Evolutionary conservation across 2,888 invertebrate genomes (phyloP), one percentile per base, ranked within the genome.

Genomic region (Agrenia bidenticulata): DNA sequence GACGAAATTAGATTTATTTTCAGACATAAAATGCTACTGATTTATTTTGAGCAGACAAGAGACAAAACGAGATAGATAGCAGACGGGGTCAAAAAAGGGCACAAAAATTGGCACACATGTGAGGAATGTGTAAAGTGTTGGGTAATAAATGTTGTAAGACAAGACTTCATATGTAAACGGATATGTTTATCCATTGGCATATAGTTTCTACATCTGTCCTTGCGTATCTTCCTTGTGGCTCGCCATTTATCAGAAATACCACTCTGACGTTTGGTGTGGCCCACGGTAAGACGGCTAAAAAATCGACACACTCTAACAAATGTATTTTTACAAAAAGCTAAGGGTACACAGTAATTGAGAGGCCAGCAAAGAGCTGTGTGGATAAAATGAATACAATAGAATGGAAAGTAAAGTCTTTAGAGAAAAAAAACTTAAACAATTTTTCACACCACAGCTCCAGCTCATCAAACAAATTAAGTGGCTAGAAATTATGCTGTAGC

Each of bases 91-190:
- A 69, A 56, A 56, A 59, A 63, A 57, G 65, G 65, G 57, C 63
- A 65, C 58, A 64, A 55, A 71, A 73, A 71, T 73, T 71, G 73
- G 73, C 70, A 73, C 69, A 67, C 63, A 64, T 62, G 63, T 42
- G 41, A 66, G 66, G 69, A 67, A 65, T 67, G 63, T 64, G 66
- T 67, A 66, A 64, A 67, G 66, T 65, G 58, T 61, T 66, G 26
- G 66, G 65, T 69, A 73, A 73, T 73, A 70, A 73, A 73, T 69
- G 73, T 66, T 71, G 67, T 73, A 68, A 67, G 69, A 69, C 66
- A 73, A 71, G 67, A 64, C 59, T 64, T 64, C 57, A 62, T 70
- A 63, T 70, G 70, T 70, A 67, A 70, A 70, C 66, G 64, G 53
- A 64, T 62, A 62, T 67, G 64, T 70, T 66, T 63, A 64, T 60